Evolutionary conservation across 2,113 vertebrate species (phyloP), one percentile per base, ranked within the genome.

Genomic region (Xiphias gladius): DNA sequence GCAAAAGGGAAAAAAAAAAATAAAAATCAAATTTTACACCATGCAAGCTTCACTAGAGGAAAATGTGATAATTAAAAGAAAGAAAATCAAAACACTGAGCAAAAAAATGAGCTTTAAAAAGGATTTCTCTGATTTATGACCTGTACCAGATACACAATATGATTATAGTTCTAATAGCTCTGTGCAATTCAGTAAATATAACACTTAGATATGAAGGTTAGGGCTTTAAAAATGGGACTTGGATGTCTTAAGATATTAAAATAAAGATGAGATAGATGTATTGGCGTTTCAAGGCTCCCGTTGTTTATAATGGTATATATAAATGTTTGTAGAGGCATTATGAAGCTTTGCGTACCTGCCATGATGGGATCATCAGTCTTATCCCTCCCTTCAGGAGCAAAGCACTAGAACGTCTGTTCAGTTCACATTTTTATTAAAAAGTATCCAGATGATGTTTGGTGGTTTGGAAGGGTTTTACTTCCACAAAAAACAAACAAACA

Each of bases 361-460:
- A 66, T 30, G 65, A 61, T 24, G 7, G 14, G 22, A 63, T 69
- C 22, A 75, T 80, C 76, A 86, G 80, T 78, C 84, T 78, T 83
- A 66, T 83, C 70, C 57, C 55, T 76, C 72, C 72, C 52, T 7
- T 81, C 65, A 68, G 76, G 63, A 76, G 81, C 59, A 76, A 85
- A 88, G 72, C 72, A 69, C 48, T 67, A 39, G 46, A 76, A 75
- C 32, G 8, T 75, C 72, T 86, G 77, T 86, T 84, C 82, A 83
- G 76, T 81, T 90, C 82, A 76, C 75, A 87, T 82, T 80, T 83
- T 74, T 70, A 68, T 82, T 83, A 76, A 85, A 88, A 91, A 88
- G 68, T 71, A 50, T 88, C 79, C 76, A 28, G 26, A 41, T 71
- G 28, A 62, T 70, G 79, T 73, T 73, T 13, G 46, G 37, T 41